A percentile compares a stretch with the other conserved stretches of the same genome.
These are phyloP conservation scores for Pachypanchax playfairii DNA, from an alignment of 2,113 vertebrate species.

Conservation along the genomic window DNA sequence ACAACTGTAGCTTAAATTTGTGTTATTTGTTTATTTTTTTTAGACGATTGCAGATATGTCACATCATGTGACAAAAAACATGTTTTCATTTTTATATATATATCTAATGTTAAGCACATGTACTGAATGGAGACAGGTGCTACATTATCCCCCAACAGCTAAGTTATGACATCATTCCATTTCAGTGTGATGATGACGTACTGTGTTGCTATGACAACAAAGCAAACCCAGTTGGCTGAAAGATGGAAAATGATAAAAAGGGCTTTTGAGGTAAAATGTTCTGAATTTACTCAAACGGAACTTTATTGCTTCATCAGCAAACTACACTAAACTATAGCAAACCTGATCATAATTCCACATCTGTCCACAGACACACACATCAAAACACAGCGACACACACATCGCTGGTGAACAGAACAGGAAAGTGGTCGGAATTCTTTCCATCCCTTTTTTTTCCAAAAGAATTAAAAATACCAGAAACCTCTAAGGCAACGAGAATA, in stretches of 20 bases:
- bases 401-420: slow-evolving; percentile 37
- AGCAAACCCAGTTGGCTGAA: not conserved
- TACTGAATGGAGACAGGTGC: not conserved
- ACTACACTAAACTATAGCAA: not conserved
- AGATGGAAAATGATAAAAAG: not conserved
- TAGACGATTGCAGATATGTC: too few relatives aligned
- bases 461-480: slow-evolving; percentile 54
- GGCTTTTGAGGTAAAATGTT: too few relatives aligned
- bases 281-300: slow-evolving; percentile 1
- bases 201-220: not conserved
- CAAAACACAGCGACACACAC: slow-evolving; percentile 20
- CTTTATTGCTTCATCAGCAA: not conserved
- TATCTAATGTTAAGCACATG: too few relatives aligned
- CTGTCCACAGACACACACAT: not conserved
- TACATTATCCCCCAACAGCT: not conserved
- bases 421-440: slow-evolving; percentile 50
- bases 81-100: too few relatives aligned
- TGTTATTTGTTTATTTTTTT: too few relatives aligned
- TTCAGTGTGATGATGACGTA: not conserved
- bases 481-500: slow-evolving; percentile 43
- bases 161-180: not conserved
- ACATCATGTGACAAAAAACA: too few relatives aligned
- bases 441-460: slow-evolving; percentile 31
- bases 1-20: too few relatives aligned
- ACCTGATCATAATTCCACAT: slow-evolving; percentile 2